Evolutionary conservation across 2,888 invertebrate genomes (phyloP).

Genomic region (Acleris emargana): DNA sequence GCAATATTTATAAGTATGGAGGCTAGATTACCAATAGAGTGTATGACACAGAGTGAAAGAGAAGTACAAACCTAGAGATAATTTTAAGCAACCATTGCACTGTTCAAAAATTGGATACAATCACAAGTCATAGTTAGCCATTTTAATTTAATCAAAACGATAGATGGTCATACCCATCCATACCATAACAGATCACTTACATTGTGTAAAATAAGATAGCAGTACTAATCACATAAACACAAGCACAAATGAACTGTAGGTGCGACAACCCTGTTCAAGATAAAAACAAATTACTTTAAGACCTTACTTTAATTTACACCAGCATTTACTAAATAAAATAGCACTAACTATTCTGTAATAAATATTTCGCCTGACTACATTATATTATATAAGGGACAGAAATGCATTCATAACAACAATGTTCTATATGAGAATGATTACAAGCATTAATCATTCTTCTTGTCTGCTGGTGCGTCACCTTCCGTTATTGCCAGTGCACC

Average conservation of each 20-base stretch:
- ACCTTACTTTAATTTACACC: conserved; percentile 13
- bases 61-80: too few species aligned
- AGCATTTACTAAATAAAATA: conserved; percentile 21
- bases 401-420: conserved; percentile 30
- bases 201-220: conserved; percentile 26
- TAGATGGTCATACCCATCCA: conserved; percentile 16
- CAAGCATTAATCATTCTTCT: conserved; percentile 72
- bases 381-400: conserved; percentile 30
- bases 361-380: conserved; percentile 19
- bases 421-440: conserved; percentile 1
- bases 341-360: conserved; percentile 22
- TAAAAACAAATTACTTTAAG: not conserved
- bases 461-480: conserved; percentile 59
- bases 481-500: conserved; percentile 66
- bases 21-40: too few species aligned
- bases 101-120: conserved; percentile 19
- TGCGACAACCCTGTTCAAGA: not conserved
- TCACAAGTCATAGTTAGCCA: conserved; percentile 28
- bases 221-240: conserved; percentile 18
- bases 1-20: too few species aligned
- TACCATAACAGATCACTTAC: conserved; percentile 16
- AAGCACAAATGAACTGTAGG: conserved; percentile 7
- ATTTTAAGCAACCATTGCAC: too few species aligned
- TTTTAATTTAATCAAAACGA: conserved; percentile 26
- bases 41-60: too few species aligned